These are phyloP conservation scores for Drosophila greeni DNA, from an alignment of 2,888 invertebrate species.

Conservation along the genomic window DNA sequence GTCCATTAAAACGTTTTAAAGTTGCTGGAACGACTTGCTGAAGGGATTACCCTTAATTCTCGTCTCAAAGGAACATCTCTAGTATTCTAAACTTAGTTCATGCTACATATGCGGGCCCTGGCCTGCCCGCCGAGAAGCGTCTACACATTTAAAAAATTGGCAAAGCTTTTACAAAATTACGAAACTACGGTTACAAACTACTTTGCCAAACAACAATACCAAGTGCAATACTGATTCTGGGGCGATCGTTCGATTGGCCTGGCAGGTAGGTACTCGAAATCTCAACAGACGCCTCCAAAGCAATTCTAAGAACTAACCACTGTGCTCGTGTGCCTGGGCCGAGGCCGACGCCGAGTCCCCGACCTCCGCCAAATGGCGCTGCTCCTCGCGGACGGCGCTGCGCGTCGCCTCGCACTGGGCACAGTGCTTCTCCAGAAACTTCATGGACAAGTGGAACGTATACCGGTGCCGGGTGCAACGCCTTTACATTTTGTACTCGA, in stretches of 20 bases:
- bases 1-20: conserved; percentile 64
- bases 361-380: conserved; percentile 51
- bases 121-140: conserved; percentile 28
- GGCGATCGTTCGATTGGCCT: conserved; percentile 37
- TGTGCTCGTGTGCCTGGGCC: conserved; percentile 52
- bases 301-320: conserved; percentile 65
- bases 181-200: conserved; percentile 67
- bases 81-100: conserved; percentile 28
- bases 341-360: background rate
- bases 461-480: conserved; percentile 78
- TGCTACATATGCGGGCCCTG: conserved; percentile 16
- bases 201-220: conserved; percentile 36
- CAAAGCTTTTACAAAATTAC: conserved; percentile 71
- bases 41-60: conserved; percentile 17
- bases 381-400: conserved; percentile 56
- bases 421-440: conserved; percentile 76
- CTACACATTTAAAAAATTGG: conserved; percentile 47
- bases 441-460: conserved; percentile 78
- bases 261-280: conserved; percentile 40
- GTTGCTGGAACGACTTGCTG: conserved; percentile 43
- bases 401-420: conserved; percentile 73
- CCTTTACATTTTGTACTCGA: conserved; percentile 79
- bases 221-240: conserved; percentile 36
- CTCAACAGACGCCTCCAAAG: conserved; percentile 41
- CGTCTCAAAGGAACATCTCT: conserved; percentile 29